Evolutionary conservation across 2,797 vertebrate genomes (phyloP).

Genomic region (Neomorphus geoffroyi): DNA sequence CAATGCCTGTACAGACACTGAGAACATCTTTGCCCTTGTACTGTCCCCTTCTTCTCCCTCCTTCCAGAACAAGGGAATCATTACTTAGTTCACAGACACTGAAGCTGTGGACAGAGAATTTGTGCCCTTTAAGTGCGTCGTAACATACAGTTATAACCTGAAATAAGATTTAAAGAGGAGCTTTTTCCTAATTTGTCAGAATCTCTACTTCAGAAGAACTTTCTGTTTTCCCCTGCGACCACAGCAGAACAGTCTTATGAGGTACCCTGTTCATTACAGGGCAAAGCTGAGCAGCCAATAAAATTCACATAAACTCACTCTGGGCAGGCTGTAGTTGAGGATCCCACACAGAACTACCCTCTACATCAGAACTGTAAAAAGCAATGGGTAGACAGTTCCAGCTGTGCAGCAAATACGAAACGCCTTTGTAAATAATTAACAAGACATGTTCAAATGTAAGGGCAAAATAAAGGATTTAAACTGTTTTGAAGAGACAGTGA

Average conservation of each 20-base stretch:
- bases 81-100: background rate
- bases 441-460: background rate
- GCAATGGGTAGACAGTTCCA: background rate
- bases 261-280: conserved; percentile 10
- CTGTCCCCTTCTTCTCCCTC: background rate
- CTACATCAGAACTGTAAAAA: background rate
- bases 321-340: background rate
- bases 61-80: background rate
- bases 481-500: background rate
- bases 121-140: conserved; percentile 2
- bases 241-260: background rate
- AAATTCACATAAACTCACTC: background rate
- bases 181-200: conserved; percentile 18
- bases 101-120: background rate
- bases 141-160: background rate
- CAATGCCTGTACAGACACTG: background rate
- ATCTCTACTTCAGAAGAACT: background rate
- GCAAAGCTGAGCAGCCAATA: background rate
- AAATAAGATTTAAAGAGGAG: background rate
- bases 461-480: conserved; percentile 28
- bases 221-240: conserved; percentile 2
- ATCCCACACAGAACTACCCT: background rate
- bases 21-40: conserved; percentile 5
- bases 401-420: background rate
- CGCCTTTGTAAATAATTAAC: conserved; percentile 11